Evolutionary conservation across 2,797 vertebrate genomes (phyloP), one percentile per base, ranked within the genome.

Genomic region (Merluccius polli): DNA sequence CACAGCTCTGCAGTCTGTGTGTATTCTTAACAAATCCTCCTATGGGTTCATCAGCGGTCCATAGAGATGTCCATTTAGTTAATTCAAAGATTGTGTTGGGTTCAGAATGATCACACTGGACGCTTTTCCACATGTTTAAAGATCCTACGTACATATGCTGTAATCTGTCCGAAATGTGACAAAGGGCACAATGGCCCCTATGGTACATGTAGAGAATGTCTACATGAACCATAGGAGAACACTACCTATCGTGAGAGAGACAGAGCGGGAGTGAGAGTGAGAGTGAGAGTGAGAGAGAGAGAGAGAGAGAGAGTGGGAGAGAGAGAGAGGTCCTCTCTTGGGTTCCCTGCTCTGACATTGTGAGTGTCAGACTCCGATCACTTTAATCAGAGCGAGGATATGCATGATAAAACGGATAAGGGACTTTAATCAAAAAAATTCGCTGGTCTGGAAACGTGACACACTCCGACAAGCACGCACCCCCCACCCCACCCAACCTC

Each of bases 341-440:
- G 91, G 95, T 92, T 95, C 93, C 94, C 82, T 80, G 83, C 94
- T 93, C 96, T 98, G 97, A 98, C 97, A 98, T 96, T 96, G 97
- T 96, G 96, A 97, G 97, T 97, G 96, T 98, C 97, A 98, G 96
- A 94, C 95, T 95, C 95, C 96, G 95, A 98, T 98, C 97, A 97
- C 96, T 98, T 97, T 98, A 98, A 98, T 98, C 97, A 98, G 95
- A 96, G 95, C 94, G 93, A 95, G 96, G 97, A 98, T 98, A 98
- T 98, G 97, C 97, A 98, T 98, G 97, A 98, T 98, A 96, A 97
- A 95, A 97, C 94, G 96, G 97, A 98, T 98, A 98, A 98, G 96
- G 96, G 96, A 98, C 96, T 98, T 98, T 98, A 98, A 98, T 98
- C 96, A 98, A 98, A 98, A 94, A 98, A 98, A 98, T 96, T 95